Evolutionary conservation across 2,888 invertebrate genomes (phyloP).

Genomic region (Leptinotarsa tumamoca): DNA sequence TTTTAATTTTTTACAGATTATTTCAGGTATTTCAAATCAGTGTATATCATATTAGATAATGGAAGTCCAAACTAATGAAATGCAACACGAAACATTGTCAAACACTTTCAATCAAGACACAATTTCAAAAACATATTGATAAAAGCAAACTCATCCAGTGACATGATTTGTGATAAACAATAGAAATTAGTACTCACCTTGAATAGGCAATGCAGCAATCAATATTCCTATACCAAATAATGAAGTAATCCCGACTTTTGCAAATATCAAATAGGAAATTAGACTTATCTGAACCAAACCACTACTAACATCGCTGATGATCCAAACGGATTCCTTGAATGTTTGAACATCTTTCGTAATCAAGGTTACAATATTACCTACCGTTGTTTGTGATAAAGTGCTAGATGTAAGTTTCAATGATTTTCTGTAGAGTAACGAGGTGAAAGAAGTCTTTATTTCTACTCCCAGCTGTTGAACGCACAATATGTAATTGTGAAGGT

Average conservation of each 20-base stretch:
- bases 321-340: slow-evolving; percentile 88
- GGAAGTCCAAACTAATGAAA: too few species aligned
- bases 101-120: too few species aligned
- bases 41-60: too few species aligned
- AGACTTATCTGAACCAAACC: slow-evolving; percentile 86
- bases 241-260: slow-evolving; percentile 68
- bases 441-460: slow-evolving; percentile 85
- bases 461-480: slow-evolving; percentile 83
- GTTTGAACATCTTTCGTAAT: slow-evolving; percentile 93
- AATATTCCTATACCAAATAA: slow-evolving; percentile 70
- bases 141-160: too few species aligned
- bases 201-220: slow-evolving; percentile 63
- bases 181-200: slow-evolving; percentile 67
- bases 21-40: too few species aligned
- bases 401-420: slow-evolving; percentile 60
- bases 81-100: too few species aligned
- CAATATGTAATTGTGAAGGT: slow-evolving; percentile 83
- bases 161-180: not conserved
- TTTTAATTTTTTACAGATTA: too few species aligned
- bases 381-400: slow-evolving; percentile 79
- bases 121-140: too few species aligned
- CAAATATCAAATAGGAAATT: slow-evolving; percentile 82
- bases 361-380: slow-evolving; percentile 82
- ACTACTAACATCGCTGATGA: slow-evolving; percentile 92
- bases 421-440: slow-evolving; percentile 86